Evolutionary conservation across 2,113 vertebrate genomes (phyloP).

Genomic region (Cathartes aura): DNA sequence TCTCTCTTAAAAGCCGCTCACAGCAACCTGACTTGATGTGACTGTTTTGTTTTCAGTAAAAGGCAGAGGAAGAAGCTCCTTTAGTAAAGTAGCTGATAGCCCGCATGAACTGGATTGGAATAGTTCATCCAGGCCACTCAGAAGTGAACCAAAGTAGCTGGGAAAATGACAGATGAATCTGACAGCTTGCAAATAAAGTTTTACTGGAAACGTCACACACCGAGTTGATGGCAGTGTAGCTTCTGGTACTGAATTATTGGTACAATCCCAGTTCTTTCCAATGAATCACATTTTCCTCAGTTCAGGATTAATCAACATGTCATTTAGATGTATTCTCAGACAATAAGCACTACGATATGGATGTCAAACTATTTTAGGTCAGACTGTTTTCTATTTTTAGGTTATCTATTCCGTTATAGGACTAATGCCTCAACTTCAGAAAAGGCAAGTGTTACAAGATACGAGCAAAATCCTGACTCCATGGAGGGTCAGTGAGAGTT

Average conservation of each 20-base stretch:
- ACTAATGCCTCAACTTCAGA: conserved; percentile 32
- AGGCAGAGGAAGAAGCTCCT: background rate
- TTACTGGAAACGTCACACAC: background rate
- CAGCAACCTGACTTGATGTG: conserved; percentile 35
- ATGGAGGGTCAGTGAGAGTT: background rate
- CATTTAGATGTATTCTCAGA: conserved; percentile 56
- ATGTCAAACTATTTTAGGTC: conserved; percentile 65
- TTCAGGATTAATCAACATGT: conserved; percentile 55
- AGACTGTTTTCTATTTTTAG: conserved; percentile 59
- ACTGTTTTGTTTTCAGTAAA: conserved; percentile 50
- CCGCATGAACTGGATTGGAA: background rate
- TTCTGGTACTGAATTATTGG: conserved; percentile 52
- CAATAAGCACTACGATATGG: conserved; percentile 52
- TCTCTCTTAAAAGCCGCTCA: conserved; percentile 64
- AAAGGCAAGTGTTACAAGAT: background rate
- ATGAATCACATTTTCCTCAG: conserved; percentile 54
- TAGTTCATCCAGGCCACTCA: background rate
- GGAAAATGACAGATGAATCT: conserved; percentile 44
- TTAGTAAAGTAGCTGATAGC: background rate
- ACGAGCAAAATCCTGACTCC: background rate
- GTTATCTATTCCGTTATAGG: background rate
- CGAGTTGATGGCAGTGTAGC: background rate
- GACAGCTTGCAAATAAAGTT: conserved; percentile 67
- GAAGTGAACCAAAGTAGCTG: background rate
- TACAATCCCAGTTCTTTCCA: conserved; percentile 50